A percentile compares a stretch with the other conserved stretches of the same genome.
These are phyloP conservation scores for Platycheirus albimanus DNA, from an alignment of 2,888 invertebrate species.

Conservation along the genomic window DNA sequence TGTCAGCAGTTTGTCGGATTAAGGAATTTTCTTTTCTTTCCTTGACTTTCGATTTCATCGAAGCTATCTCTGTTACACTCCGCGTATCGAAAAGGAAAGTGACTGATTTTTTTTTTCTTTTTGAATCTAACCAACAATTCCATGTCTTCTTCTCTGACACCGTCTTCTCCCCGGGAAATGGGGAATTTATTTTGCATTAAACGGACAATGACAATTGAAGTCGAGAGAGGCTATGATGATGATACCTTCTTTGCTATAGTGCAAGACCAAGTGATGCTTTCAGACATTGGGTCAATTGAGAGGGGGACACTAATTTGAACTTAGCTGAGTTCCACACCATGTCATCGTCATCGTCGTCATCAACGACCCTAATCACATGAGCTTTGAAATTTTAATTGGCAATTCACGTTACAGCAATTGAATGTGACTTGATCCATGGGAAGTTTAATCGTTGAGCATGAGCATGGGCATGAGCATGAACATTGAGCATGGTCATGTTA, in stretches of 20 bases:
- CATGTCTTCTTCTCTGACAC: background rate
- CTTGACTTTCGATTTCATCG: conserved; percentile 72
- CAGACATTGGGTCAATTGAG: conserved; percentile 53
- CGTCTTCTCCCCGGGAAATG: conserved; percentile 19
- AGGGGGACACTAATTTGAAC: conserved; percentile 62
- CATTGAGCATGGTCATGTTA: conserved; percentile 32
- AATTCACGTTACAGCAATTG: conserved; percentile 65
- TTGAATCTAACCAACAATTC: conserved; percentile 9
- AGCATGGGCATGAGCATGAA: conserved; percentile 5
- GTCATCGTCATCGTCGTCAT: no score
- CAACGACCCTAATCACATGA: conserved; percentile 54
- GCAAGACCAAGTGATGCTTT: no score
- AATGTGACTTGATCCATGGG: conserved; percentile 43
- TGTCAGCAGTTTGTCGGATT: conserved; percentile 61
- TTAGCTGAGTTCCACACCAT: conserved; percentile 26
- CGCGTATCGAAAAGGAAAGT: conserved; percentile 59
- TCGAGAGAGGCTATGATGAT: conserved; percentile 30
- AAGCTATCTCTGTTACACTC: conserved; percentile 39
- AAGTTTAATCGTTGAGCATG: conserved; percentile 26
- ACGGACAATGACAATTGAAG: conserved; percentile 70
- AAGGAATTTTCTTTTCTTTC: conserved; percentile 73
- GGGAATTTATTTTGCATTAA: conserved; percentile 65
- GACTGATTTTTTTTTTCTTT: conserved; percentile 17
- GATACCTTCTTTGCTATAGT: no score
- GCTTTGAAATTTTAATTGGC: conserved; percentile 67